Evolutionary conservation across 2,113 vertebrate genomes (phyloP), one percentile per base, ranked within the genome.

Genomic region (Peromyscus maniculatus): DNA sequence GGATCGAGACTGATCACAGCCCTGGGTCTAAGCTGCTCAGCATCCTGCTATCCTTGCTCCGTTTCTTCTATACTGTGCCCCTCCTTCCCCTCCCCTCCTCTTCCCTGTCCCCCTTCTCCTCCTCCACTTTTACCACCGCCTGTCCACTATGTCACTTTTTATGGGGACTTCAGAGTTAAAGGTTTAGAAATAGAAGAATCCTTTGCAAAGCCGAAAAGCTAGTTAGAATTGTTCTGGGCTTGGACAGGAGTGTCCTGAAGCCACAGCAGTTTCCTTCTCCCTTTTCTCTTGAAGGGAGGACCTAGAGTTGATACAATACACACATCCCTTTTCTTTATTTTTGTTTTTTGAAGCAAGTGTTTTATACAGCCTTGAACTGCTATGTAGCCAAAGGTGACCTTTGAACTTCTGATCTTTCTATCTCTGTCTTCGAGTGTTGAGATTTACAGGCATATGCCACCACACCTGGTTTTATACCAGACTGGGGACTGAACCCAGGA

Each of bases 21-120:
- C 88, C 69, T 74, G 10, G 64, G 39, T 78, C 93, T 69, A 22
- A 69, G 66, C 31, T 39, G 28, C 64, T 96, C n/a, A 79, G 28
- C 15, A 26, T 3, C 49, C 7, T 5, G 46, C 77, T 24, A 0
- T 21, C 26, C n/a, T 12, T 3, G 1, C 31, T 28, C n/a, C 82
- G 2, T 94, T 39, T 7, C 59, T 89, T 83, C 69, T 55, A n/a
- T 75, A 11, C 12, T 46, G 7, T 71, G 86, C 4, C 26, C 19
- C 8, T 84, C 6, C 7, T 80, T 19, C 0, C 39, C 5, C 15
- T 6, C 9, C 5, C 1, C n/a, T 17, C 9, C 1, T 4, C 21
- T 9, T 5, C 15, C 16, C 7, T 72, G 15, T 1, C 7, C 36
- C 22, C 28, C 22, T 64, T 2, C 67, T 12, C 2, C 12, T 39